These are phyloP conservation scores for Metellina segmentata DNA, from an alignment of 2,888 invertebrate species.

Conservation along the genomic window DNA sequence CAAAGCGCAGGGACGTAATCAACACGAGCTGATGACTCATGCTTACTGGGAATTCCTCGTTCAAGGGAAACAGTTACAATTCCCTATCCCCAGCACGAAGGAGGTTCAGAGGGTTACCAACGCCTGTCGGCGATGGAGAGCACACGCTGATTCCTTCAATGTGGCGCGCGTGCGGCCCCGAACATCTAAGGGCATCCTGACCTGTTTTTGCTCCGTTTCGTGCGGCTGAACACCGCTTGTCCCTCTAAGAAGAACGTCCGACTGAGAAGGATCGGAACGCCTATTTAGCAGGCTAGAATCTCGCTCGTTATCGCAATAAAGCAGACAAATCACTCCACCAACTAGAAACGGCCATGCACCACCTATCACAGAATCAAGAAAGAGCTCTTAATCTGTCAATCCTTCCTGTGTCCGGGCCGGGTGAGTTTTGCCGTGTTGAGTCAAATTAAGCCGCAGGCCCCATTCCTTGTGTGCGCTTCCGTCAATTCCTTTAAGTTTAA, in stretches of 20 bases:
- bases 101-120: constrained; percentile 86
- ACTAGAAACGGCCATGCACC: constrained; percentile 87
- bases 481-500: constrained; percentile 84
- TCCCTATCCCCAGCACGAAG: constrained; percentile 86
- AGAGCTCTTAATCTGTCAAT: constrained; percentile 67
- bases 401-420: constrained; percentile 65
- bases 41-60: constrained; percentile 87
- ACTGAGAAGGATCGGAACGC: constrained; percentile 33
- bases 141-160: constrained; percentile 84
- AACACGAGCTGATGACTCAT: constrained; percentile 86
- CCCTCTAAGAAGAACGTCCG: constrained; percentile 83
- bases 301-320: constrained; percentile 89
- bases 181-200: constrained; percentile 83
- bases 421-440: constrained; percentile 80
- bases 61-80: constrained; percentile 84
- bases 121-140: constrained; percentile 84
- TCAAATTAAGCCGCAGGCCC: constrained; percentile 85
- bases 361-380: constrained; percentile 80
- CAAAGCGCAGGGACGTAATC: constrained; percentile 88
- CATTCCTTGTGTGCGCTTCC: constrained; percentile 88
- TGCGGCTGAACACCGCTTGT: constrained; percentile 80
- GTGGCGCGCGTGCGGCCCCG: constrained; percentile 86
- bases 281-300: constrained; percentile 85
- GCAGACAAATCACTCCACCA: constrained; percentile 88
- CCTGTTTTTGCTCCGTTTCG: constrained; percentile 80